Percentiles rank a stretch among this genome's conserved stretches.
Conservation (phyloP, 2,888 invertebrate species). For the Poecilus cupreus region DNA sequence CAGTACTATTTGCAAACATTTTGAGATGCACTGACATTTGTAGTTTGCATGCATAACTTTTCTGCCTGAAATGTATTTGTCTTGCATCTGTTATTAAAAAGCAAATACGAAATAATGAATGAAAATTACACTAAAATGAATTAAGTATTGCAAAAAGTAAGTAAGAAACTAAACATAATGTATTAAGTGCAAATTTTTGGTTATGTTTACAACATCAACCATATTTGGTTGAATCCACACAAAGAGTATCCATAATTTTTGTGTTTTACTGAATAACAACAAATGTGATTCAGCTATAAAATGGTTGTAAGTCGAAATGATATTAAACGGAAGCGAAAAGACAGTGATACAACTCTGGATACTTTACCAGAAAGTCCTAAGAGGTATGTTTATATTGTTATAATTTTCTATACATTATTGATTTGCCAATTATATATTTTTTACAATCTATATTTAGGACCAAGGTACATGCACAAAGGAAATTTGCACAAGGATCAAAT, state of each 20-base stretch:
- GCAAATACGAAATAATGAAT: background rate
- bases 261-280: slow-evolving; percentile 14
- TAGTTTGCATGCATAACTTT: background rate
- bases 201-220: slow-evolving; percentile 55
- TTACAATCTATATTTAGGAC: slow-evolving; percentile 73
- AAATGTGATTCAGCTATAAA: slow-evolving; percentile 46
- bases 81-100: background rate
- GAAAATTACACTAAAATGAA: background rate
- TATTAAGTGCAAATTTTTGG: slow-evolving; percentile 15
- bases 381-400: slow-evolving; percentile 67
- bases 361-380: slow-evolving; percentile 71
- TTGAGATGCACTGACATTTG: background rate
- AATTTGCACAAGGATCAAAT: slow-evolving; percentile 89
- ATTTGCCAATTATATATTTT: slow-evolving; percentile 54
- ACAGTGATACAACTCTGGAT: slow-evolving; percentile 64
- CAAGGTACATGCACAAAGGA: slow-evolving; percentile 90
- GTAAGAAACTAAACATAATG: too few species aligned
- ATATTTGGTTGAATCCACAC: slow-evolving; percentile 49
- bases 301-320: slow-evolving; percentile 71
- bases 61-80: background rate
- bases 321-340: slow-evolving; percentile 72
- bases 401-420: slow-evolving; percentile 15
- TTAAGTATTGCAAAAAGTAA: background rate
- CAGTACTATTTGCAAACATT: background rate
- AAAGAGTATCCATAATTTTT: slow-evolving; percentile 45